These are phyloP conservation scores for Campylomormyrus tamandua DNA, from an alignment of 2,113 vertebrate genomes.

Conservation along the genomic window DNA sequence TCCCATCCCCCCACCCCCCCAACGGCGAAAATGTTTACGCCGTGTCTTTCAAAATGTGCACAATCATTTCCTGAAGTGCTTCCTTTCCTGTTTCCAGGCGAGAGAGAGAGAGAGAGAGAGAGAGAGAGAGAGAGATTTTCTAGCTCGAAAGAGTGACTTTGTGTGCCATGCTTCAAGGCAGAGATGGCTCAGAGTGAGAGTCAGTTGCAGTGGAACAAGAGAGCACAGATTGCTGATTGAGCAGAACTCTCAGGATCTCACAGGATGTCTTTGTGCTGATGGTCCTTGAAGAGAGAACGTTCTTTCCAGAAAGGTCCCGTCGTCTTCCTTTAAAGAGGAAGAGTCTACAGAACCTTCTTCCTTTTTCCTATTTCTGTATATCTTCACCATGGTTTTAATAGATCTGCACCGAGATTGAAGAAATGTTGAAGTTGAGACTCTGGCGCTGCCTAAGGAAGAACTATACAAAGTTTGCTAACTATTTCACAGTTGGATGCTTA, in stretches of 20 bases:
- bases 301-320: neutral
- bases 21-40: neutral
- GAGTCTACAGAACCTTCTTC: slow-evolving; percentile 19
- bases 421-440: neutral
- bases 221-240: slow-evolving; percentile 36
- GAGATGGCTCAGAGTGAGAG: slow-evolving; percentile 9
- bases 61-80: slow-evolving; percentile 13
- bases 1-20: neutral
- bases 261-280: slow-evolving; percentile 26
- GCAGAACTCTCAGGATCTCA: slow-evolving; percentile 28
- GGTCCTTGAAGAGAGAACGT: slow-evolving; percentile 23
- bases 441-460: neutral
- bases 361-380: neutral
- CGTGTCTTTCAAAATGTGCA: neutral
- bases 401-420: neutral
- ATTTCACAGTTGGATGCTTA: neutral
- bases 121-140: slow-evolving; percentile 29
- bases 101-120: slow-evolving; percentile 29
- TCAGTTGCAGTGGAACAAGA: neutral
- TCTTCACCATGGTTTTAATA: neutral
- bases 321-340: slow-evolving; percentile 26
- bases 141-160: neutral
- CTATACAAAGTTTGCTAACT: neutral
- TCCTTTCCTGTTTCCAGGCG: neutral
- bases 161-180: neutral